Percentiles rank a stretch among this genome's conserved stretches.
Conservation (phyloP, 2,888 invertebrate genomes). For the Nephrotoma flavescens region DNA sequence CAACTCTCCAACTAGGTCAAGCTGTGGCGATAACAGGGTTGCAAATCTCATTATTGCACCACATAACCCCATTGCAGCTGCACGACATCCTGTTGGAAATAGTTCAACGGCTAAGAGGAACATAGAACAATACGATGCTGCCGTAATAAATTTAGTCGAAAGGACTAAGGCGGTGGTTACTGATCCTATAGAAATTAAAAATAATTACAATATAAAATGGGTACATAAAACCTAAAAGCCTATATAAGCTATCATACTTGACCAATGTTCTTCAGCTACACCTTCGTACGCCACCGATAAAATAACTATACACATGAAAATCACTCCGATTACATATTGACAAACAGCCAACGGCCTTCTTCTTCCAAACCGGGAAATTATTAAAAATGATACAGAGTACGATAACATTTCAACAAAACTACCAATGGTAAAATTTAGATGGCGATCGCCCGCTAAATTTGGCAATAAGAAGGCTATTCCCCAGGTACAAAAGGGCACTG, state of each 20-base stretch:
- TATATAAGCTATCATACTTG: background rate
- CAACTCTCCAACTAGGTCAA: slow-evolving; percentile 16
- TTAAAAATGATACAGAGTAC: slow-evolving; percentile 27
- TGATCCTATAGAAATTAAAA: slow-evolving; percentile 7
- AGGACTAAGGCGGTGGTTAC: slow-evolving; percentile 20
- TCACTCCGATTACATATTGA: slow-evolving; percentile 27
- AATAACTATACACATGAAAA: slow-evolving; percentile 28
- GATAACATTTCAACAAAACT: slow-evolving; percentile 33
- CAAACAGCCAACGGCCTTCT: slow-evolving; percentile 29
- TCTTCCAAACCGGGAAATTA: slow-evolving; percentile 30
- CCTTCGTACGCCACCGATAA: background rate
- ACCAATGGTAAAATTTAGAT: slow-evolving; percentile 34
- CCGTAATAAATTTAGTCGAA: slow-evolving; percentile 31
- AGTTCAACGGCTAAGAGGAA: slow-evolving; percentile 28
- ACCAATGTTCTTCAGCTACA: background rate
- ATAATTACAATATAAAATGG: background rate
- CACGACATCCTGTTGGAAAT: slow-evolving; percentile 29
- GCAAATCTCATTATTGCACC: slow-evolving; percentile 34
- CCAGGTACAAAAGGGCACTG: slow-evolving; percentile 31
- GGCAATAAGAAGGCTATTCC: slow-evolving; percentile 30
- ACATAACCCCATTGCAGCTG: slow-evolving; percentile 32
- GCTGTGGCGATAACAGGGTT: slow-evolving; percentile 32
- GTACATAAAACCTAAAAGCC: background rate
- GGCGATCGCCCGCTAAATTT: slow-evolving; percentile 31
- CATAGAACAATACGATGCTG: slow-evolving; percentile 32